Percentiles rank a stretch among this genome's conserved stretches.
phyloP scores from a whole-genome alignment of 2,113 vertebrate species.

The Psilopogon haemacephalus region DNA sequence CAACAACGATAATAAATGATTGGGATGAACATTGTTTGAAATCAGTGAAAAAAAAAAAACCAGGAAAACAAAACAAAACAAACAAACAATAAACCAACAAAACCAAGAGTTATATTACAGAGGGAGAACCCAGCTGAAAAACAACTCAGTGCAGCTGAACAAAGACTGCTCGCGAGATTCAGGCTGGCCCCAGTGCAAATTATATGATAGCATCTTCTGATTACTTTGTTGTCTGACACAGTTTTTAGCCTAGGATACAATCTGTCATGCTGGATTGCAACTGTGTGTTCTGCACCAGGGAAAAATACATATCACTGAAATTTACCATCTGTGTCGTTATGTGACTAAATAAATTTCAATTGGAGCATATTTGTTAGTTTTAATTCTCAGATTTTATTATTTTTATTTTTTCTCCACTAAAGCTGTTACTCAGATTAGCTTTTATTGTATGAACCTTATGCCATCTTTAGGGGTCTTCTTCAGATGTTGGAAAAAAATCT shows the following conservation, averaged over 20 bases:
- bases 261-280: conserved; percentile 51
- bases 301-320: conserved; percentile 69
- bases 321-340: conserved; percentile 70
- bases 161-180: background rate
- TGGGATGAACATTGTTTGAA: fast-evolving
- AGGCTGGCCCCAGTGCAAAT: conserved; percentile 47
- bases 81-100: too few species aligned
- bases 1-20: background rate
- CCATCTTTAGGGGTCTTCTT: background rate
- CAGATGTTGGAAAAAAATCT: background rate
- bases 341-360: conserved; percentile 50
- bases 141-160: background rate
- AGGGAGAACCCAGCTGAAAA: background rate
- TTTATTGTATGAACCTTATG: background rate
- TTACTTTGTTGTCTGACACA: conserved; percentile 46
- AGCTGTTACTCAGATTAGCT: background rate
- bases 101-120: background rate
- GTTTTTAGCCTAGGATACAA: conserved; percentile 63
- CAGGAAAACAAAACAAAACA: background rate
- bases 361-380: conserved; percentile 61
- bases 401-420: background rate
- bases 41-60: background rate
- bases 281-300: conserved; percentile 60
- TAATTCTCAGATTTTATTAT: conserved; percentile 2
- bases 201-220: conserved; percentile 51